These are phyloP conservation scores for Axis porcinus DNA, from an alignment of 2,113 vertebrate species.

Conservation along the genomic window DNA sequence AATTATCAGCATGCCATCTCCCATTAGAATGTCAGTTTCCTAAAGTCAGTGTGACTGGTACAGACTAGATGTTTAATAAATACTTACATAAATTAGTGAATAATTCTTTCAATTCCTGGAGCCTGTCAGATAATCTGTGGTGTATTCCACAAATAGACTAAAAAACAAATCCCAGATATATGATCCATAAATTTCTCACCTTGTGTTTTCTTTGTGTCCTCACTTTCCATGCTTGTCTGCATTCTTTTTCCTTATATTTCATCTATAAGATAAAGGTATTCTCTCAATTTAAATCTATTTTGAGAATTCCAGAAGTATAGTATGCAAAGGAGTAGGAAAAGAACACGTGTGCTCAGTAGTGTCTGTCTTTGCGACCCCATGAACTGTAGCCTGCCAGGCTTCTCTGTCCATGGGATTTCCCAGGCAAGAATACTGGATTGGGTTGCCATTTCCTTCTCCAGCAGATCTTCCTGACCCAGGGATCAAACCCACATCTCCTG, in stretches of 20 bases:
- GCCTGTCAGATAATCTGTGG: neutral
- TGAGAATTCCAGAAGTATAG: constrained; percentile 20
- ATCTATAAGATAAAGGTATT: constrained; percentile 57
- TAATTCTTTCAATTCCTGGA: constrained; percentile 18
- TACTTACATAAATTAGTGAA: neutral
- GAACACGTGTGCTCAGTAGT: neutral
- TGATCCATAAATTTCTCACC: constrained; percentile 74
- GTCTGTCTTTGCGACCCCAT: neutral
- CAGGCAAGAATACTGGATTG: neutral
- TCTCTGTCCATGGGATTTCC: neutral
- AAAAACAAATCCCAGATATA: constrained; percentile 6
- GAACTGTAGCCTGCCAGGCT: neutral
- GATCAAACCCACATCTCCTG: neutral
- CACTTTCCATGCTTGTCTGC: constrained; percentile 71
- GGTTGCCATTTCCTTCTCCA: neutral
- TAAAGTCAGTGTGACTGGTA: neutral
- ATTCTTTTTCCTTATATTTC: constrained; percentile 57
- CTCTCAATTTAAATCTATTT: constrained; percentile 29
- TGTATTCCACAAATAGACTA: neutral
- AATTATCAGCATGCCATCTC: neutral
- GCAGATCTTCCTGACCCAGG: neutral
- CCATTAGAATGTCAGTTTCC: neutral
- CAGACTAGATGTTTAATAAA: neutral
- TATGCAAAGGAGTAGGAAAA: neutral
- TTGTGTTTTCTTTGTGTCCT: constrained; percentile 67